A percentile compares a stretch with the other conserved stretches of the same genome.
Evolutionary conservation across 2,888 invertebrate species (phyloP).

Genomic region (Tetranychus piercei): DNA sequence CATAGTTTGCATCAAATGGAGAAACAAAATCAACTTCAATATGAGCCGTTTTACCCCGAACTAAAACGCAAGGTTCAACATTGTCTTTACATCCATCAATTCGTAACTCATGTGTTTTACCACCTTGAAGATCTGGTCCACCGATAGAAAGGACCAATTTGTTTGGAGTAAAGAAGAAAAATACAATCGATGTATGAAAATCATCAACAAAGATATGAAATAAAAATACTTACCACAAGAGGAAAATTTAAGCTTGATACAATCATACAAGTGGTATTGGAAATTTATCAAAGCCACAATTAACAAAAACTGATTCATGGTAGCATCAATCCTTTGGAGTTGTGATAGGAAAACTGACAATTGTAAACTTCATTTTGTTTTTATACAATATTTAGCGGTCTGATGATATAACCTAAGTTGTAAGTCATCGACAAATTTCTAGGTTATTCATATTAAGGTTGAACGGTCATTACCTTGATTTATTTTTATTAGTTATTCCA

Average conservation of each 20-base stretch:
- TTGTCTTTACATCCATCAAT: background rate
- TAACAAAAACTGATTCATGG: background rate
- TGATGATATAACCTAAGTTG: background rate
- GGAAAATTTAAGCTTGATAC: background rate
- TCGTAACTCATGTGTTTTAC: background rate
- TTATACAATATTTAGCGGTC: background rate
- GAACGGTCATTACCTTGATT: background rate
- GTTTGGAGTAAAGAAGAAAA: background rate
- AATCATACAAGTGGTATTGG: background rate
- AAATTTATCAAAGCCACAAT: background rate
- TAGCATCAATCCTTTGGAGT: background rate
- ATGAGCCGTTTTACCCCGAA: background rate
- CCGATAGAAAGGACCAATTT: background rate
- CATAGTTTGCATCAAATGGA: slow-evolving; percentile 6
- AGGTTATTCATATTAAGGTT: background rate
- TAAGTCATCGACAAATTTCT: background rate
- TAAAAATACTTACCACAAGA: background rate
- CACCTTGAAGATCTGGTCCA: background rate
- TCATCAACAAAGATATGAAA: background rate
- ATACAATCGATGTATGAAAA: background rate
- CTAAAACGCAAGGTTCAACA: background rate
- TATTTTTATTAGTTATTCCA: background rate
- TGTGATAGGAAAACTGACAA: background rate
- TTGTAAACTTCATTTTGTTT: background rate
- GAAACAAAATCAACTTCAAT: slow-evolving; percentile 9